Conservation (phyloP, 2,797 vertebrate species). For the Acipenser oxyrinchus region DNA sequence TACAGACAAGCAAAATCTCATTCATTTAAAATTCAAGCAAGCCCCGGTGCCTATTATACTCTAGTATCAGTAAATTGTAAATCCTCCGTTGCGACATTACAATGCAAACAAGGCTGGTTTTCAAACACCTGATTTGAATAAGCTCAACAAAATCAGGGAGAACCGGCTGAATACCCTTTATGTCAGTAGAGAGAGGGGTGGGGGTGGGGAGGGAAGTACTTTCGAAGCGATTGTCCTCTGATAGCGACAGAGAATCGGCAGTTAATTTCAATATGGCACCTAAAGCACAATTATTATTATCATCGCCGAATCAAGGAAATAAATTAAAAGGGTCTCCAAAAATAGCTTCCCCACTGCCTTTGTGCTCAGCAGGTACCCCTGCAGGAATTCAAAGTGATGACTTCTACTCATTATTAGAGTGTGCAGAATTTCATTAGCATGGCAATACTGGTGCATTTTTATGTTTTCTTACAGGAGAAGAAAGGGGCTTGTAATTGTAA, state of each 20-base stretch:
- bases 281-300: constrained; percentile 75
- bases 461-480: constrained; percentile 28
- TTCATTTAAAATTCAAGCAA: constrained; percentile 55
- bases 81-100: constrained; percentile 55
- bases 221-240: constrained; percentile 52
- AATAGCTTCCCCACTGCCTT: constrained; percentile 64
- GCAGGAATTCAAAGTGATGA: constrained; percentile 42
- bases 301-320: constrained; percentile 73
- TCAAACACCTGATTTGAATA: constrained; percentile 75
- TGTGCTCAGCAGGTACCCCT: constrained; percentile 64
- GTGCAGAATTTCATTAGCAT: constrained; percentile 59
- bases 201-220: constrained; percentile 34
- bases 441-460: constrained; percentile 29
- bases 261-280: constrained; percentile 77
- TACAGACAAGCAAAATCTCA: constrained; percentile 59
- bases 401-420: constrained; percentile 59
- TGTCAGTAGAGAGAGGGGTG: constrained; percentile 41
- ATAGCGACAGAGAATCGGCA: constrained; percentile 65
- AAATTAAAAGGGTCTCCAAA: constrained; percentile 72
- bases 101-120: constrained; percentile 77
- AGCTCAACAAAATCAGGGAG: constrained; percentile 45
- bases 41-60: constrained; percentile 41
- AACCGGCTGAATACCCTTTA: constrained; percentile 13
- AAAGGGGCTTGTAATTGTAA: constrained; percentile 59
- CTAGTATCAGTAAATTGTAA: constrained; percentile 69